A percentile compares a stretch with the other conserved stretches of the same genome.
Evolutionary conservation across 2,113 vertebrate genomes (phyloP).

Genomic region (Cacatua alba): DNA sequence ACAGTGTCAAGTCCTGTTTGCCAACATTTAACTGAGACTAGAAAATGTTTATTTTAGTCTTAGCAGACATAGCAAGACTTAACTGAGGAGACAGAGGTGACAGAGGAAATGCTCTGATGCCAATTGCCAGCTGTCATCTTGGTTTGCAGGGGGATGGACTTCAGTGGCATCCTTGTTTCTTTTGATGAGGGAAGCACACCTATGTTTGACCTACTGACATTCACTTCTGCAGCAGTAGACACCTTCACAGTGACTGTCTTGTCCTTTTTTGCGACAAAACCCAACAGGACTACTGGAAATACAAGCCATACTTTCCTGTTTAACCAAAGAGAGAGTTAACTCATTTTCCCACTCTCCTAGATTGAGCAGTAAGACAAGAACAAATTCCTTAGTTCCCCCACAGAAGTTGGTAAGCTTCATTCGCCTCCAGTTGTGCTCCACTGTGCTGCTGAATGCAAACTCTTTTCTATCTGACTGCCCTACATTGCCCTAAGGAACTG

Average conservation of each 20-base stretch:
- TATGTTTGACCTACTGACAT: background rate
- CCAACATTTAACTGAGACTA: background rate
- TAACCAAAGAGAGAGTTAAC: background rate
- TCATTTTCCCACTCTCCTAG: background rate
- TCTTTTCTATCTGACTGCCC: background rate
- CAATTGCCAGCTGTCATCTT: background rate
- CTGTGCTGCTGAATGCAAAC: background rate
- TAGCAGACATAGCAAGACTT: background rate
- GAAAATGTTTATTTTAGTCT: background rate
- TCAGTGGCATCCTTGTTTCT: background rate
- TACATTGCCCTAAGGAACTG: rapidly evolving
- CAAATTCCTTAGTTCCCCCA: background rate
- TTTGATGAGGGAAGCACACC: background rate
- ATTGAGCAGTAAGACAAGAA: background rate
- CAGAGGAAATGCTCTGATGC: background rate
- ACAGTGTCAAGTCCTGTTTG: background rate
- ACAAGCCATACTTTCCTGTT: background rate
- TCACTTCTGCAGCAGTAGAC: background rate
- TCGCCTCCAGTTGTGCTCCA: background rate
- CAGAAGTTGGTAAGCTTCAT: background rate
- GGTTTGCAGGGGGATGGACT: background rate
- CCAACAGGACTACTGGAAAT: background rate
- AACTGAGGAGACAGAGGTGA: background rate
- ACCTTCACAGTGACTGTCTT: background rate
- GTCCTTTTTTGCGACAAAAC: background rate